phyloP scores from a whole-genome alignment of 2,888 invertebrate species.

The Sarcophaga carnaria region DNA sequence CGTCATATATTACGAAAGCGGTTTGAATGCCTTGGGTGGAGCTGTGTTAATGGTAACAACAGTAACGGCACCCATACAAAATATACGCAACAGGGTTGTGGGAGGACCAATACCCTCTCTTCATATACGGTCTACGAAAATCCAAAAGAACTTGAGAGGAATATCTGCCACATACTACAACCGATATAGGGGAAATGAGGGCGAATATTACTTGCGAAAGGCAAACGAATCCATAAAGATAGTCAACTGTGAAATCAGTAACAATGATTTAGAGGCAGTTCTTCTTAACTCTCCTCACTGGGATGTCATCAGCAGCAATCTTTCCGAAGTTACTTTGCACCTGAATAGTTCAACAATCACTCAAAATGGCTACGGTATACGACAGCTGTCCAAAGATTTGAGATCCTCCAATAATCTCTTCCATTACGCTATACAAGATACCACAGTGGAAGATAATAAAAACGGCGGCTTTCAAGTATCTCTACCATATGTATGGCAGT shows the following conservation, averaged over 20 bases:
- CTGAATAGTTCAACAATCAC: slow-evolving; percentile 92
- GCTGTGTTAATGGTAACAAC: slow-evolving; percentile 90
- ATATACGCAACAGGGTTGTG: slow-evolving; percentile 88
- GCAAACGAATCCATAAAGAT: slow-evolving; percentile 93
- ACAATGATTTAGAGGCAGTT: slow-evolving; percentile 91
- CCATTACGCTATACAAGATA: slow-evolving; percentile 95
- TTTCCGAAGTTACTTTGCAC: slow-evolving; percentile 95
- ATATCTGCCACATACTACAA: slow-evolving; percentile 93
- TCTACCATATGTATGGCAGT: slow-evolving; percentile 97
- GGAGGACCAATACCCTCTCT: slow-evolving; percentile 91
- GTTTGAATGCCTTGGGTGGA: slow-evolving; percentile 89
- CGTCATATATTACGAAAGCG: slow-evolving; percentile 90
- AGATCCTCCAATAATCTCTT: slow-evolving; percentile 98
- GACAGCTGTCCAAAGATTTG: slow-evolving; percentile 95
- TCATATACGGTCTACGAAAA: slow-evolving; percentile 87
- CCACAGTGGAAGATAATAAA: slow-evolving; percentile 91
- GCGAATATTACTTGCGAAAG: slow-evolving; percentile 92
- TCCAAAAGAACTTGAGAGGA: slow-evolving; percentile 91
- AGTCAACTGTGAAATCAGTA: slow-evolving; percentile 90
- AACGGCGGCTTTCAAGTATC: slow-evolving; percentile 94
- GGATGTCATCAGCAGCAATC: slow-evolving; percentile 92
- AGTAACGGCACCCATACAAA: slow-evolving; percentile 88
- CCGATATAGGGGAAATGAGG: slow-evolving; percentile 91
- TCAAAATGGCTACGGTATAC: slow-evolving; percentile 93
- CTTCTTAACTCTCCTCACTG: slow-evolving; percentile 92